phyloP scores from a whole-genome alignment of 2,113 vertebrate species.

The Psilopsiagon aymara region DNA sequence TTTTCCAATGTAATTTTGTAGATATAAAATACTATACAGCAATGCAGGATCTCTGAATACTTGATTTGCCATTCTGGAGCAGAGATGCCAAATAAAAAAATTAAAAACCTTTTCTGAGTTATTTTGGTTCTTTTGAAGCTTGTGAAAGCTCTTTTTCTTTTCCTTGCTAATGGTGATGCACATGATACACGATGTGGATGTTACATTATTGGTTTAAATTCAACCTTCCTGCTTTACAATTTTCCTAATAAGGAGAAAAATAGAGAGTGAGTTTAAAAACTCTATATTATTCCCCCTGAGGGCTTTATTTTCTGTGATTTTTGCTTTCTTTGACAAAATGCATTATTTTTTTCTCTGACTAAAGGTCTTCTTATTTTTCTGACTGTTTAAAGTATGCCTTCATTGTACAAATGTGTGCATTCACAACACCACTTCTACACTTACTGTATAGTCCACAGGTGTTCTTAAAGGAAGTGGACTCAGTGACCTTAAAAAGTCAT shows the following conservation, averaged over 20 bases:
- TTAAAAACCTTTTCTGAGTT: not conserved
- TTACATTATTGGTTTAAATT: not conserved
- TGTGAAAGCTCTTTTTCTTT: not conserved
- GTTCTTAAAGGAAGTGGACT: not conserved
- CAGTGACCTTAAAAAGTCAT: not conserved
- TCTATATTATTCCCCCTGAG: not conserved
- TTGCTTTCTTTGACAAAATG: not conserved
- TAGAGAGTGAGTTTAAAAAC: not conserved
- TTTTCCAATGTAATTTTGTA: not conserved
- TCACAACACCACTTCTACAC: not conserved
- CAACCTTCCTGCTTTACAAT: not conserved
- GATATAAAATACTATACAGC: not conserved
- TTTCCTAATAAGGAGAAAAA: not conserved
- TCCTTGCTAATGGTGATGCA: not conserved
- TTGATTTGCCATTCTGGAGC: not conserved
- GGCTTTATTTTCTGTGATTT: not conserved
- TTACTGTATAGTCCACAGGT: not conserved
- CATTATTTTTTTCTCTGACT: not conserved
- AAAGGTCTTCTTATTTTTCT: not conserved
- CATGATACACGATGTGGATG: accelerated
- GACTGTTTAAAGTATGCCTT: not conserved
- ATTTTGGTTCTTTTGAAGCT: not conserved
- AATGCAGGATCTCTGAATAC: not conserved
- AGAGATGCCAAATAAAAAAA: not conserved
- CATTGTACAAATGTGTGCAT: not conserved